Evolutionary conservation across 1,140 invertebrate genomes (phyloP).

Genomic region (Brachionus calyciflorus): DNA sequence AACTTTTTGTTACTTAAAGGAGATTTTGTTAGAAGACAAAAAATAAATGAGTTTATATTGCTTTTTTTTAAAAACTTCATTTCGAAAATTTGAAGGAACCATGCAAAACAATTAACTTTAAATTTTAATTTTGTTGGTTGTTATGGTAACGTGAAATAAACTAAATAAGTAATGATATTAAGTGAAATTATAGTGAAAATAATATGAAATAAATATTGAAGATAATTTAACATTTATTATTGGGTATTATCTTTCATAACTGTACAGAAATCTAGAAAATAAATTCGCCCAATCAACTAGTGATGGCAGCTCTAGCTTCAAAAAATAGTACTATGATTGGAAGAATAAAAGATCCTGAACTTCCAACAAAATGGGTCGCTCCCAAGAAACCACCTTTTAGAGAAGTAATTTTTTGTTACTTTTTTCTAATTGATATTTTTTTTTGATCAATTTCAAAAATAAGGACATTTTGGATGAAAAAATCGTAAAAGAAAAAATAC

Average conservation of each 20-base stretch:
- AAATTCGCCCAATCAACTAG: too few species aligned
- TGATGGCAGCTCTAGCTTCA: neutral
- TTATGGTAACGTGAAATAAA: constrained; percentile 16
- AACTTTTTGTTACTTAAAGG: too few species aligned
- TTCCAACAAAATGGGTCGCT: constrained; percentile 23
- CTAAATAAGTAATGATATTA: constrained; percentile 31
- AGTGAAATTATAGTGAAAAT: constrained; percentile 22
- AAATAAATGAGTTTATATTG: too few species aligned
- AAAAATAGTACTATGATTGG: neutral
- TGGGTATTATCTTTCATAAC: neutral
- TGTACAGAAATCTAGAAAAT: too few species aligned
- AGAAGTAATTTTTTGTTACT: neutral
- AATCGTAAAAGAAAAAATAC: constrained; percentile 7
- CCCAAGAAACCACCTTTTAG: constrained; percentile 41
- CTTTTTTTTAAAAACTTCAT: too few species aligned
- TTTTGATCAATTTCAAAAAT: neutral
- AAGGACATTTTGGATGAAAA: constrained; percentile 30
- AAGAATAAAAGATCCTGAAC: neutral
- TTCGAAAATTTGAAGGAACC: neutral
- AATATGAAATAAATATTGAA: constrained; percentile 31
- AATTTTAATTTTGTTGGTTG: neutral
- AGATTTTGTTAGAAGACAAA: too few species aligned
- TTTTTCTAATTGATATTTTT: neutral
- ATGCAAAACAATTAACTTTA: neutral
- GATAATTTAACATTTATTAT: neutral